Conservation (phyloP, 2,113 vertebrate species). For the Channa maculata region DNA sequence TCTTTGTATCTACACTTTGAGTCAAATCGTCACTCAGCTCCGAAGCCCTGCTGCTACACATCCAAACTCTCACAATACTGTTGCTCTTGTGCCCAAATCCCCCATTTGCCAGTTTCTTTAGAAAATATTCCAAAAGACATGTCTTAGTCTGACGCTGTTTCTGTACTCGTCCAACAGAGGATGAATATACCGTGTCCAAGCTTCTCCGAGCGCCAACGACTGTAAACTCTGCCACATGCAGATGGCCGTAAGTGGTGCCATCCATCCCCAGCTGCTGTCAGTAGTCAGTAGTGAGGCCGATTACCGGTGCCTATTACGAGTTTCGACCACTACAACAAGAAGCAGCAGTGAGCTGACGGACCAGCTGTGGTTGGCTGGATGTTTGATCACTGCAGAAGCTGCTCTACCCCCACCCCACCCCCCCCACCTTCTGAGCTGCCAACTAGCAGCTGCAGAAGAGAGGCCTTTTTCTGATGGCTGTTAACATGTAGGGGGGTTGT, state of each 20-base stretch:
- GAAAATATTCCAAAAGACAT: slow-evolving; percentile 39
- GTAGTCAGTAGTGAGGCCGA: not conserved
- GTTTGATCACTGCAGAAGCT: slow-evolving; percentile 48
- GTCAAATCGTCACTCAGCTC: slow-evolving; percentile 19
- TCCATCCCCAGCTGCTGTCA: slow-evolving; percentile 56
- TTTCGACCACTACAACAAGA: slow-evolving; percentile 33
- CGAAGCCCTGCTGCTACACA: slow-evolving; percentile 17
- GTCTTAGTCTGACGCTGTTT: slow-evolving; percentile 52
- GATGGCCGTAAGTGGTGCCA: slow-evolving; percentile 49
- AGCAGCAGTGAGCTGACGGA: slow-evolving; percentile 41
- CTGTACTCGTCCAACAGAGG: slow-evolving; percentile 10
- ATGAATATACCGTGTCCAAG: slow-evolving; percentile 10
- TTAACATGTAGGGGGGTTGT: slow-evolving; percentile 22
- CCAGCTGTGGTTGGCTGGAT: slow-evolving; percentile 50
- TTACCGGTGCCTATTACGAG: slow-evolving; percentile 25
- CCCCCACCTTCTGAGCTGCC: slow-evolving; percentile 39
- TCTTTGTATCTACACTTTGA: slow-evolving; percentile 13
- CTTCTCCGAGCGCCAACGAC: slow-evolving; percentile 17
- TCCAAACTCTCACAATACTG: slow-evolving; percentile 32
- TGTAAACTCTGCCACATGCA: slow-evolving; percentile 50
- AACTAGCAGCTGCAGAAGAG: slow-evolving; percentile 37
- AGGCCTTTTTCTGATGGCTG: slow-evolving; percentile 40
- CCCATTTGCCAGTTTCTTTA: slow-evolving; percentile 37
- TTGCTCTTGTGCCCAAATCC: slow-evolving; percentile 8
- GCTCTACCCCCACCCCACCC: not conserved